Evolutionary conservation across 2,888 invertebrate species (phyloP), one percentile per base, ranked within the genome.

Genomic region (Acrocyrtus sp.): DNA sequence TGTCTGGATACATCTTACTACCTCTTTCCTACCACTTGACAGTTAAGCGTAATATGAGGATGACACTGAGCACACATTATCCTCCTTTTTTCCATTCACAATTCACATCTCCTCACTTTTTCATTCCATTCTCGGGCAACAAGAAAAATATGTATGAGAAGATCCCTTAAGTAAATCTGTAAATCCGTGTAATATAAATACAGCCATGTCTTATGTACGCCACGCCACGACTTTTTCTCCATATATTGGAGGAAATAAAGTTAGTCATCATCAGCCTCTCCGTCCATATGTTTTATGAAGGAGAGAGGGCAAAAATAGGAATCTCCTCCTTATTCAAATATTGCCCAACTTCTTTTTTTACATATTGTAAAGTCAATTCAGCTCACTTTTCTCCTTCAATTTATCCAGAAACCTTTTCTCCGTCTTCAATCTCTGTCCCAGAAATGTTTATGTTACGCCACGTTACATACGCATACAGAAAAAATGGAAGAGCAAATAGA

Each of bases 151-250:
- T 45, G 19, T 5, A 8, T 5, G 34, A 34, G 34, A 8, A 34
- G 12, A 34, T 34, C 34, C 34, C 34, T 8, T 34, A 34, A n/a
- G n/a, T 24, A 56, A 47, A 39, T 34, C 34, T 34, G 34, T 58
- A 58, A 58, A 67, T 67, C 65, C 54, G 58, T 60, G 47, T 60
- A 68, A 68, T 68, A 68, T 29, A 53, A 41, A 67, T 27, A n/a
- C 60, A 68, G 57, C 57, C 34, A n/a, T n/a, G n/a, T n/a, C n/a
- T n/a, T n/a, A n/a, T n/a, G n/a, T n/a, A n/a, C n/a, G n/a, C n/a
- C n/a, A n/a, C n/a, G n/a, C n/a, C n/a, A n/a, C n/a, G n/a, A n/a
- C n/a, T n/a, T n/a, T n/a, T n/a, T n/a, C n/a, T n/a, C n/a, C n/a
- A n/a, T n/a, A n/a, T n/a, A n/a, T n/a, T n/a, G n/a, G 51, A 53